Evolutionary conservation across 2,797 vertebrate species (phyloP).

Genomic region (Emydoidea blandingii): DNA sequence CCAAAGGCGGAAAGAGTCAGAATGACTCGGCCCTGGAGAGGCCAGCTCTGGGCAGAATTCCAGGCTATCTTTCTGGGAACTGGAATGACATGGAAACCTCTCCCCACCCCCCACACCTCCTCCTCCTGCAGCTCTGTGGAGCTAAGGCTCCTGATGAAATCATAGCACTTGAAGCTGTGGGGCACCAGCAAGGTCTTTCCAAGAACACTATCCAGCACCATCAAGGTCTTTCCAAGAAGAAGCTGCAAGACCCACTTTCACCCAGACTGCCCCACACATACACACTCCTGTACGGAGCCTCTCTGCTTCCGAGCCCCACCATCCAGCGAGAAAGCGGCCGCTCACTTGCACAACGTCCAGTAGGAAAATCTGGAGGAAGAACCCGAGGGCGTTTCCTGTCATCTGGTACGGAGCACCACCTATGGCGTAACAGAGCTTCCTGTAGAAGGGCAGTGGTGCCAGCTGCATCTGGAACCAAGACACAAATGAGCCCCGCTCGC

Average conservation of each 20-base stretch:
- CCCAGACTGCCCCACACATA: too few relatives aligned
- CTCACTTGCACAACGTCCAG: conserved; percentile 84
- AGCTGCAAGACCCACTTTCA: neutral
- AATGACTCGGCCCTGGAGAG: fast-evolving
- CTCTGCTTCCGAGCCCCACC: neutral
- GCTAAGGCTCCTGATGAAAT: neutral
- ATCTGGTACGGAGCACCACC: conserved; percentile 83
- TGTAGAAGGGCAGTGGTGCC: conserved; percentile 69
- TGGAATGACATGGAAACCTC: neutral
- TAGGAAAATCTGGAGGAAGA: conserved; percentile 85
- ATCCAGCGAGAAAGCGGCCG: fast-evolving
- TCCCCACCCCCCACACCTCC: fast-evolving
- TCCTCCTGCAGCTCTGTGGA: neutral
- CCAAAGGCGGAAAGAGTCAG: neutral
- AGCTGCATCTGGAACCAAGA: neutral
- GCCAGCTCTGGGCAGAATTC: fast-evolving
- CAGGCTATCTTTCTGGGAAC: neutral
- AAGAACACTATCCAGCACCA: neutral
- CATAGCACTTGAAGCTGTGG: neutral
- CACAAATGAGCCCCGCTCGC: conserved; percentile 50
- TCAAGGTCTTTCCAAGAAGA: neutral
- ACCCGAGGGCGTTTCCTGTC: conserved; percentile 69
- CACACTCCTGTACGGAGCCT: neutral
- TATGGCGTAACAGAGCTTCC: conserved; percentile 81
- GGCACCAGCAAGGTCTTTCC: neutral